Base-by-base conservation (phyloP, 2,888 invertebrate species). In the Penaeus monodon region DNA sequence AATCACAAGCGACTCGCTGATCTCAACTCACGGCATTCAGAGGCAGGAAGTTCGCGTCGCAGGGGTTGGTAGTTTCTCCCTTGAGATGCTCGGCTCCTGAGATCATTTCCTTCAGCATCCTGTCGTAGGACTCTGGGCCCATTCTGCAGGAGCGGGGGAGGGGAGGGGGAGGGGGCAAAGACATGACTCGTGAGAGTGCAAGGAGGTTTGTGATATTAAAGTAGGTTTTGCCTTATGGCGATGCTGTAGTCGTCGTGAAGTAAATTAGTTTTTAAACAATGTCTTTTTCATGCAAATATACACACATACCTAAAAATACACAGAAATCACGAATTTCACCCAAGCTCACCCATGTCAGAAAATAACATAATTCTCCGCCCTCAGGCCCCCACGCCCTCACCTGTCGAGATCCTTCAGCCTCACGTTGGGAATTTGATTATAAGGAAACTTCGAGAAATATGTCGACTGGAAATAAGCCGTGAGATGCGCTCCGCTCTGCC, bases 401-500 rank as follows among this genome's bases (percentile, higher is more conserved):
- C 77, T 80, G 49, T 85, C 79, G 4, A 89, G 74, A 49, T 77
- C 76, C 24, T 78, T 27, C 24, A 89, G 81, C 8, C 29, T 70
- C 22, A 88, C 83, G 44, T 84, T 44, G 6, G 80, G 17, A 14
- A 22, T 8, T 29, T 63, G 78, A 81, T 85, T 85, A 84, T 88
- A 63, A 27, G 85, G 77, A 14, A 70, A 76, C 29, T 86, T 78
- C 3, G 68, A 65, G 66, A 81, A 89, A 77, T 88, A 88, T 20
- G 63, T 81, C 33, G 79, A 63, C 64, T 89, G 88, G 57, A 86
- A 84, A 63, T 86, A 83, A 12, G 86, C 85, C 44, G 85, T 88
- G 57, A 88, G 83, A 74, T 89, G 89, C 20, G 84, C 89, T 12
- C 89, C 89, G n/a, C 38, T 70, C 49, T 57, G n/a, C 17, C 88